Evolutionary conservation across 64 coral and sea anemone genomes (phyloP).

Genomic region (Platygyra sinensis): DNA sequence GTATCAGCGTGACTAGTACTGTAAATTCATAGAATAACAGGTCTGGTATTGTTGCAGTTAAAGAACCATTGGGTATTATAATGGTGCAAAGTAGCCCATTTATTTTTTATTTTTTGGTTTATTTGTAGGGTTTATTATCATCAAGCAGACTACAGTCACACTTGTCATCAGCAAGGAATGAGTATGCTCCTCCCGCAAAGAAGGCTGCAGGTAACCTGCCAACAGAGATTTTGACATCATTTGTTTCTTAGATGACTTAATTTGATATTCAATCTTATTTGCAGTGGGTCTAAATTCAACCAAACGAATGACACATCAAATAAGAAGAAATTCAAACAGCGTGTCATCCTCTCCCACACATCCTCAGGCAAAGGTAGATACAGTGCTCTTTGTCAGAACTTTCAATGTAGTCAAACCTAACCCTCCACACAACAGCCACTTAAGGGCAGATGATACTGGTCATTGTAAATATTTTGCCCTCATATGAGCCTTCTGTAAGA

Average conservation of each 20-base stretch:
- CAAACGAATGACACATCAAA: slow-evolving; percentile 79
- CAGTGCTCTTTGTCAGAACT: no score
- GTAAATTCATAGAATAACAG: no score
- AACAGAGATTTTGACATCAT: background rate
- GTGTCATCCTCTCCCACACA: slow-evolving; percentile 59
- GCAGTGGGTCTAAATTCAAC: slow-evolving; percentile 69
- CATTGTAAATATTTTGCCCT: no score
- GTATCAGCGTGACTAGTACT: no score
- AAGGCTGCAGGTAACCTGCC: slow-evolving; percentile 77
- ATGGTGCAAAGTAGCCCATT: background rate
- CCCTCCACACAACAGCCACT: no score
- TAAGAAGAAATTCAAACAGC: slow-evolving; percentile 77
- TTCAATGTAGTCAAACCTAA: no score
- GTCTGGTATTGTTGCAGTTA: no score
- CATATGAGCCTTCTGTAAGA: no score
- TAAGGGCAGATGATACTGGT: no score
- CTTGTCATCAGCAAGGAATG: slow-evolving; percentile 66
- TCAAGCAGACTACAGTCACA: slow-evolving; percentile 73
- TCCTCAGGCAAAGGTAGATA: slow-evolving; percentile 43
- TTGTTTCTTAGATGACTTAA: no score
- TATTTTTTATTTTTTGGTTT: background rate
- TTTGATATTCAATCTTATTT: background rate
- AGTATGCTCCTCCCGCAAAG: slow-evolving; percentile 86
- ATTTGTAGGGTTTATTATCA: slow-evolving; percentile 51
- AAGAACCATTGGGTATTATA: background rate